Evolutionary conservation across 2,797 vertebrate species (phyloP).

Genomic region (Gadopsis bispinosus): DNA sequence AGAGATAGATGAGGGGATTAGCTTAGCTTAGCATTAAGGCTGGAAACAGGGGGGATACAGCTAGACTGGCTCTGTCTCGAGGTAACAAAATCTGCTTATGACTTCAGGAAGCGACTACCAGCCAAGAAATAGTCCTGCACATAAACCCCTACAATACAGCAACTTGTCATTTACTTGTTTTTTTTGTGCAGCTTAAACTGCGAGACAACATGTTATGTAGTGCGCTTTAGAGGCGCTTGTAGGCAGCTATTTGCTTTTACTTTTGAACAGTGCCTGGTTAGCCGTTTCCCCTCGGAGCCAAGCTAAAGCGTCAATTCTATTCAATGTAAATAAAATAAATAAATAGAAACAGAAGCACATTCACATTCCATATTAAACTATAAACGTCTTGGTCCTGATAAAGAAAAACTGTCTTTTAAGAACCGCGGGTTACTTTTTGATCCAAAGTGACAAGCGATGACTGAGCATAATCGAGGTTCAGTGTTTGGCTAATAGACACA

Average conservation of each 20-base stretch:
- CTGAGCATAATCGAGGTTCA: background rate
- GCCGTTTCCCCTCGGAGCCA: background rate
- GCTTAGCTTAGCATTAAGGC: background rate
- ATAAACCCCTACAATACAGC: background rate
- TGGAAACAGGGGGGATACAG: background rate
- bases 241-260: background rate
- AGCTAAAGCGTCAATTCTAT: background rate
- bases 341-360: background rate
- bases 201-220: background rate
- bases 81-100: background rate
- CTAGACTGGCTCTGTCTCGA: background rate
- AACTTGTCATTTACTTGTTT: background rate
- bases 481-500: background rate
- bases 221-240: background rate
- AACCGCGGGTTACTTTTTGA: background rate
- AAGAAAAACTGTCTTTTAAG: background rate
- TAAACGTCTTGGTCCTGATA: background rate
- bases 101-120: background rate
- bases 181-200: background rate
- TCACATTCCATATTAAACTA: background rate
- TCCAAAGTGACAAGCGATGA: background rate
- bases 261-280: background rate
- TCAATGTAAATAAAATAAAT: background rate
- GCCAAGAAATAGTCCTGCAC: background rate
- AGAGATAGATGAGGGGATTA: too few relatives aligned